Evolutionary conservation across 2,888 invertebrate genomes (phyloP).

Genomic region (Hypercompe scribonia): DNA sequence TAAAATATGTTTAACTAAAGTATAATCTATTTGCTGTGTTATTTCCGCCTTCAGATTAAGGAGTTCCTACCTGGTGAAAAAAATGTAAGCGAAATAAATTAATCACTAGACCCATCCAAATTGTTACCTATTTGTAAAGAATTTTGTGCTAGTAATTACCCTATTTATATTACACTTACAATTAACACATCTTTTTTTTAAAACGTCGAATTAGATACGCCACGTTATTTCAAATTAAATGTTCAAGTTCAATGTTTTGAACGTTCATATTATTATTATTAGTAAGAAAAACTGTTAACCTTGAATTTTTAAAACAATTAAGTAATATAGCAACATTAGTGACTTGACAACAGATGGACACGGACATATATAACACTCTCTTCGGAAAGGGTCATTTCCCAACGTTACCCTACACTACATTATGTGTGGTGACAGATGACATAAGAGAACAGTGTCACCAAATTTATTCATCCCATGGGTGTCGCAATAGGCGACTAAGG

Average conservation of each 20-base stretch:
- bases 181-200: neutral
- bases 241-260: neutral
- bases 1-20: too few species aligned
- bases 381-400: neutral
- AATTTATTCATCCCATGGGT: too few species aligned
- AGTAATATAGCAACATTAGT: neutral
- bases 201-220: neutral
- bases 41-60: too few species aligned
- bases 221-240: neutral
- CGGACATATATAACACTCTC: too few species aligned
- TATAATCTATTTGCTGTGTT: too few species aligned
- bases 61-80: neutral
- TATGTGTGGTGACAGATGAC: too few species aligned
- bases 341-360: too few species aligned
- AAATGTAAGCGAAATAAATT: neutral
- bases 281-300: neutral
- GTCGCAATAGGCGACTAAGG: too few species aligned
- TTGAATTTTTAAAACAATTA: neutral
- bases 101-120: neutral
- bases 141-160: neutral
- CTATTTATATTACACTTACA: neutral
- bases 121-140: too few species aligned
- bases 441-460: too few species aligned
- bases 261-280: neutral
- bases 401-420: too few species aligned